Base-by-base conservation (phyloP, 2,888 invertebrate species). In the Rhingia rostrata region DNA sequence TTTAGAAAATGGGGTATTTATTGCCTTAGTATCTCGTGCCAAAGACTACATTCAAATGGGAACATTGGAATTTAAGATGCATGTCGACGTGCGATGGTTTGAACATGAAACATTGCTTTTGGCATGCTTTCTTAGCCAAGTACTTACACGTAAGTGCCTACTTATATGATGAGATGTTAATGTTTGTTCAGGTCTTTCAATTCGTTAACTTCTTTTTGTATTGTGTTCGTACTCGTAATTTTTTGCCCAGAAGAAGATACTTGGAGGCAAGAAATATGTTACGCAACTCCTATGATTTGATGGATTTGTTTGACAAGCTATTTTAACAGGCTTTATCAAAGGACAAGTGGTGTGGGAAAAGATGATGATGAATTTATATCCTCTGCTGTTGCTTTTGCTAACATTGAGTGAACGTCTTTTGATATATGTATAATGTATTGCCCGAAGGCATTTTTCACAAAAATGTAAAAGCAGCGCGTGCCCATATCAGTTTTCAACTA, bases 221-320 rank as follows among this genome's bases (percentile, higher is more conserved):
- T 22, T 22, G 22, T 22, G 39, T 39, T 35, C 47, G 63, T 37
- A 63, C 37, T 49, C 30, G 49, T 30, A 5, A 49, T n/a, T 56
- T 14, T 47, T 39, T 14, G 47, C 14, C n/a, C 56, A 5, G 54
- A 63, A 7, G 54, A 63, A n/a, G 35, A 45, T 7, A 47, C 37
- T 47, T 61, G 43, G 22, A 61, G 37, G 53, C 45, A 32, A 60
- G 33, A 39, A 39, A 70, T 33, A 49, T 30, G 43, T 73, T 49
- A 47, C 63, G 73, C 64, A 74, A 74, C 32, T 37, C 14, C 37
- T 33, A 47, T 56, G 43, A 33, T 63, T 47, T 56, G 47, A 49
- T 64, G 47, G 39, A 33, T 56, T 41, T 56, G 37, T 64, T 74
- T 10, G 22, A 56, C 9, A 56, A 56, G 14, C 14, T 2, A 22